Evolutionary conservation across 2,113 vertebrate genomes (phyloP), one percentile per base, ranked within the genome.

Genomic region (Sylvietta virens): DNA sequence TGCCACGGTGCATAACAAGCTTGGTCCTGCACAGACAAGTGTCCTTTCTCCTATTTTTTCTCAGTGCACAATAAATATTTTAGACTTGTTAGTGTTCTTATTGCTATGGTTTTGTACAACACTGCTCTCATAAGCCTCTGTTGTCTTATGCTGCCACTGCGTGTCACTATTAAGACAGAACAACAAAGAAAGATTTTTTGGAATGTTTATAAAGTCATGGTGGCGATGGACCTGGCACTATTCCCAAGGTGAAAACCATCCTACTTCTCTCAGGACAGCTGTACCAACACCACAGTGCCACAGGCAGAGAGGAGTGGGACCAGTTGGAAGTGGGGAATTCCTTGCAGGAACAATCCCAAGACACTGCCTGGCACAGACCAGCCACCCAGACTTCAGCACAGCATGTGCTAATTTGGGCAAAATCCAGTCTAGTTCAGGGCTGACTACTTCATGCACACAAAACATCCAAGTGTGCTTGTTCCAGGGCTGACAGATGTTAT

Each of bases 91-190:
- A 28, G 17, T 6, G 9, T 27, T 83, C 39, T 54, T 45, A 42
- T 7, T 67, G 16, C 64, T 42, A 58, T 1, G 8, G 64, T 47
- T 81, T 73, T 47, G 30, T 61, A 81, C 65, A 58, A 33, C 18
- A 15, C n/a, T 27, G 47, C 31, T 81, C 10, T 78, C 35, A 6
- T 3, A 85, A 81, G 35, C 39, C 81, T 76, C 73, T 3, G 3
- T 15, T 81, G 90, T 79, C 73, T 81, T 56, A 51, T 23, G 78
- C 40, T 0, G 0, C 90, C 92, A 96, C 92, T 95, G 84, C 20
- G 42, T 91, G 87, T 95, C 95, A 95, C 90, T 94, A 57, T 92
- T 88, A 89, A 84, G 93, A 92, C 81, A 87, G 61, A 91, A 58
- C 21, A 94, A 69, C 19, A 86, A 83, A 92, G 47, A 53, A 15